Base-by-base conservation (phyloP, 2,888 invertebrate species). In the Morinoia aosen region DNA sequence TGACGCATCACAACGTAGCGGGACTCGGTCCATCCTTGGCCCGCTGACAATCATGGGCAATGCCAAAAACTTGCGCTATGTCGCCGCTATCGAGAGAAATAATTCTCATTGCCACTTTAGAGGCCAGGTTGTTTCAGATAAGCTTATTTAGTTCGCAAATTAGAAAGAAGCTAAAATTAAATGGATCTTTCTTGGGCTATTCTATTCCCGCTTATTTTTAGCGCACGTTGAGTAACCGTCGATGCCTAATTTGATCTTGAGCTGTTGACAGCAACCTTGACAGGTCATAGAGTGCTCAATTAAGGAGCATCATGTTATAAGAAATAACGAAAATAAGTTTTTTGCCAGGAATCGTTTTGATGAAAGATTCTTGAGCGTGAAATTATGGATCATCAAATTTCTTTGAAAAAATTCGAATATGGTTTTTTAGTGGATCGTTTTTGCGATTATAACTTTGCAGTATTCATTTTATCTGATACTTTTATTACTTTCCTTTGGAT, bases 1-100 rank as follows among this genome's bases (percentile, higher is more conserved):
- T 12, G 25, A 33, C 33, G 93, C 33, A 12, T 19, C 57, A n/a
- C 48, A 57, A 14, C 93, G 3, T 93, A 93, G 48, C 93, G 56
- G 93, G 57, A 57, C 57, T 57, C 5, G 57, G 33, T 16, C 57
- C 93, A 57, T 93, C 12, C 25, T 57, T 93, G 93, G 57, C 40
- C 90, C 3, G 19, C 57, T 2, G 93, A 57, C 57, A 39, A 33
- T 57, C 25, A 33, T 56, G 48, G 48, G 57, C 57, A 11, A 93
- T 57, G 93, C 93, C n/a, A 93, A 56, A 93, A 33, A 33, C 56
- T 93, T 57, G 58, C 57, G 93, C 93, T 33, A 93, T 93, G 93
- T 93, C 12, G 12, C 48, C 93, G 48, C 93, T 93, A 57, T 93
- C 93, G 56, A 33, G 57, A 11, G 58, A 57, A 33, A 48, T 93